Conservation (phyloP, 2,113 vertebrate species). For the Xiphophorus maculatus region DNA sequence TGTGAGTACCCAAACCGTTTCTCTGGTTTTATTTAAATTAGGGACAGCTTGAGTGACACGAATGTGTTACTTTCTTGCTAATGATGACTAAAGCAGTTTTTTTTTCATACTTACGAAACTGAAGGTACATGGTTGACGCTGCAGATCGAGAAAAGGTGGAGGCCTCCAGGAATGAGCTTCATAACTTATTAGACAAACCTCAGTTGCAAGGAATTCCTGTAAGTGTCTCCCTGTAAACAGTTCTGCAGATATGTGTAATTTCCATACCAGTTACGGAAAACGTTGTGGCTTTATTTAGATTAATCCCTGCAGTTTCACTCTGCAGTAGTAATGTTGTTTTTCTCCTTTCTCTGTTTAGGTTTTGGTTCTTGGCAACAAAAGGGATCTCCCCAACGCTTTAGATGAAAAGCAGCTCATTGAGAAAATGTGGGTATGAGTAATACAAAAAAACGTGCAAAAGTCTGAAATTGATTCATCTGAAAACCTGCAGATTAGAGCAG, state of each 20-base stretch:
- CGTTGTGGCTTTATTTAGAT: not conserved
- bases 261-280: conserved; percentile 3
- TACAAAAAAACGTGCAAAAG: not conserved
- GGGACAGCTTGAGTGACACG: not conserved
- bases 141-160: conserved; percentile 98
- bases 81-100: not conserved
- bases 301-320: not conserved
- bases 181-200: conserved; percentile 99
- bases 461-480: not conserved
- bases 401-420: conserved; percentile 93
- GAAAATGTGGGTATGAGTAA: conserved; percentile 83
- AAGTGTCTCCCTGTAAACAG: conserved; percentile 68
- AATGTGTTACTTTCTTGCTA: not conserved
- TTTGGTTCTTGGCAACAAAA: conserved; percentile 90
- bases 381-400: conserved; percentile 85
- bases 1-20: conserved; percentile 83
- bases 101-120: conserved; percentile 38
- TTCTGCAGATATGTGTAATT: conserved; percentile 1
- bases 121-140: conserved; percentile 98
- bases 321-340: conserved; percentile 3
- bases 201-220: conserved; percentile 99
- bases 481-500: not conserved
- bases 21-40: not conserved
- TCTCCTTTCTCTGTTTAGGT: conserved; percentile 75
- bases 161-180: conserved; percentile 96